Conservation (phyloP, 1,140 invertebrate species). For the Schlechtendalia chinensis region DNA sequence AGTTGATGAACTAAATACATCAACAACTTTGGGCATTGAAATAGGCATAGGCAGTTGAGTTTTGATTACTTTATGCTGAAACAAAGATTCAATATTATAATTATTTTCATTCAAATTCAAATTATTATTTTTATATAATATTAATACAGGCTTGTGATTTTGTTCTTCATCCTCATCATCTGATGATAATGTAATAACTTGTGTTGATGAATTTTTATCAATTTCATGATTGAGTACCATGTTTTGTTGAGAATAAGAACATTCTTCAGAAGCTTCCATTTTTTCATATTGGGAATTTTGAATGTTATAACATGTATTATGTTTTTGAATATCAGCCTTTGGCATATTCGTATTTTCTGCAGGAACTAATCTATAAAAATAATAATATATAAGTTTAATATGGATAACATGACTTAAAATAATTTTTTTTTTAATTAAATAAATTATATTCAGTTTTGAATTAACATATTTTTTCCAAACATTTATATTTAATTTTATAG, state of each 20-base stretch:
- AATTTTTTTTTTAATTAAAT: too few species aligned
- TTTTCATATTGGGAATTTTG: not conserved
- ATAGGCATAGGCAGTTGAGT: too few species aligned
- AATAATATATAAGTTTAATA: too few species aligned
- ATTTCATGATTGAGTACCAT: not conserved
- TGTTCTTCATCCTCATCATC: not conserved
- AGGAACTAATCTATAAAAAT: not conserved
- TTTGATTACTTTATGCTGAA: not conserved
- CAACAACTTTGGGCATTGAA: not conserved
- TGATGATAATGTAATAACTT: not conserved
- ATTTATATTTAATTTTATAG: too few species aligned
- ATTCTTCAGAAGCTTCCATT: constrained; percentile 22
- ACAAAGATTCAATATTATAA: too few species aligned
- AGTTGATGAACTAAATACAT: not conserved
- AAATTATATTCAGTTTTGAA: too few species aligned
- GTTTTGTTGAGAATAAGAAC: not conserved
- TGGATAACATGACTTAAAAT: not conserved
- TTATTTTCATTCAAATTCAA: not conserved
- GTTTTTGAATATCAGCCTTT: not conserved
- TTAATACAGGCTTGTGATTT: not conserved
- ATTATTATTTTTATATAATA: not conserved
- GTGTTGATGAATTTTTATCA: not conserved
- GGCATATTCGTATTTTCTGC: not conserved
- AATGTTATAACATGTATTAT: not conserved
- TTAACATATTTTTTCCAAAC: too few species aligned